These are phyloP conservation scores for Scalopus aquaticus DNA, from an alignment of 2,113 vertebrate species.

Conservation along the genomic window DNA sequence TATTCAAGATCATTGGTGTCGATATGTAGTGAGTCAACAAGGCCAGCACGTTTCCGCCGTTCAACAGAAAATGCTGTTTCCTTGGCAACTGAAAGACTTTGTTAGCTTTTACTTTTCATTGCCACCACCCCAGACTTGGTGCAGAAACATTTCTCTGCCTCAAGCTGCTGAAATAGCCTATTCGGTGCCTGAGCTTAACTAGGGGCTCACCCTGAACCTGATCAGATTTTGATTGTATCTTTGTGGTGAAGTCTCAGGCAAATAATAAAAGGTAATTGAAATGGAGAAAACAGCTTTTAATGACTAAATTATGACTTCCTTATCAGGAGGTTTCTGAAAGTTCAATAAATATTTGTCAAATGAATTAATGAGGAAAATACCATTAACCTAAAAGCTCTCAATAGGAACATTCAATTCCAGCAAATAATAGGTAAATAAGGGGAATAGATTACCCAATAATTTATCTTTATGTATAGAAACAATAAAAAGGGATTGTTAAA, in stretches of 20 bases:
- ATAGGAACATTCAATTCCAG: background rate
- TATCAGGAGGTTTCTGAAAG: too few species aligned
- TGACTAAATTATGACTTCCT: background rate
- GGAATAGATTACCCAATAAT: background rate
- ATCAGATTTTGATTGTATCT: slow-evolving; percentile 52
- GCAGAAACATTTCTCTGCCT: slow-evolving; percentile 70
- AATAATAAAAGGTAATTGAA: slow-evolving; percentile 67
- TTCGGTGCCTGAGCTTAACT: background rate
- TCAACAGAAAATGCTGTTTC: background rate
- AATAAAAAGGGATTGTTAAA: background rate
- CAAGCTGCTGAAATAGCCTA: slow-evolving; percentile 33
- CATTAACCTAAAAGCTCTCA: background rate
- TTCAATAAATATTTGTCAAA: too few species aligned
- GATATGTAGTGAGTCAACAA: background rate
- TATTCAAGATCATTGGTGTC: background rate
- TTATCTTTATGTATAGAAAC: background rate
- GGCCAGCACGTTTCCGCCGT: background rate
- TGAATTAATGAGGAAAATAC: too few species aligned
- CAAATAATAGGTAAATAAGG: background rate
- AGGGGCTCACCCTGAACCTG: too few species aligned
- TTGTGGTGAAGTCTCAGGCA: slow-evolving; percentile 50
- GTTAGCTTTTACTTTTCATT: background rate
- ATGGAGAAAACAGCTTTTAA: slow-evolving; percentile 53
- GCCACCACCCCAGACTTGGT: slow-evolving; percentile 36
- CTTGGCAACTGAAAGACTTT: background rate